Evolutionary conservation across 2,888 invertebrate genomes (phyloP), one percentile per base, ranked within the genome.

Genomic region (Elysia crispata): DNA sequence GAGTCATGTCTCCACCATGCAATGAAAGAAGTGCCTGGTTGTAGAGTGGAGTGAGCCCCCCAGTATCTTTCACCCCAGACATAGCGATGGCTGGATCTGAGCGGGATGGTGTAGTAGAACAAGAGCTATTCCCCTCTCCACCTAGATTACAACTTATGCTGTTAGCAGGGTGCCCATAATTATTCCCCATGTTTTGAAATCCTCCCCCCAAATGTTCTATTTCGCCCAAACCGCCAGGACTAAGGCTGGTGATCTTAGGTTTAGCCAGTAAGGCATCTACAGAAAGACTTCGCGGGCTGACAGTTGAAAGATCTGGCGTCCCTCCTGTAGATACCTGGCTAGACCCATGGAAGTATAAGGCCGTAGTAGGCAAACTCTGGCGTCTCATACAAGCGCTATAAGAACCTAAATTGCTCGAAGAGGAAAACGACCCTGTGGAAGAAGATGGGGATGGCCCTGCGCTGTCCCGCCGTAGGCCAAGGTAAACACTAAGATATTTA

Each of bases 401-500:
- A 3, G 41, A 41, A 41, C 41, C 3, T 41, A 41, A 41, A 41
- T 41, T 41, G 11, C 5, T 41, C 5, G 41, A 41, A 41, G 41
- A 41, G 11, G 41, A 3, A 11, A 41, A 41, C 41, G 41, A 41
- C 11, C 41, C 41, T 11, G 41, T 41, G 41, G 41, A 41, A 41
- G 41, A 41, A 41, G 41, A 41, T 6, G 41, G 41, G 41, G 41
- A 41, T 41, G 41, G 41, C 41, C 89, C 91, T 0, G 94, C 94
- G 69, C 94, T 89, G 86, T 95, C 95, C 79, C 94, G 92, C 76
- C 95, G 83, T 28, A 87, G 80, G n/a, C 86, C 86, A 73, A 87
- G 70, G 67, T 85, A 84, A 54, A 82, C 83, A 18, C 83, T 85
- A 28, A 86, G 83, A 76, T 87, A 87, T 30, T 85, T 82, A n/a